Evolutionary conservation across 2,797 vertebrate species (phyloP).

Genomic region (Hapalemur alaotrensis): DNA sequence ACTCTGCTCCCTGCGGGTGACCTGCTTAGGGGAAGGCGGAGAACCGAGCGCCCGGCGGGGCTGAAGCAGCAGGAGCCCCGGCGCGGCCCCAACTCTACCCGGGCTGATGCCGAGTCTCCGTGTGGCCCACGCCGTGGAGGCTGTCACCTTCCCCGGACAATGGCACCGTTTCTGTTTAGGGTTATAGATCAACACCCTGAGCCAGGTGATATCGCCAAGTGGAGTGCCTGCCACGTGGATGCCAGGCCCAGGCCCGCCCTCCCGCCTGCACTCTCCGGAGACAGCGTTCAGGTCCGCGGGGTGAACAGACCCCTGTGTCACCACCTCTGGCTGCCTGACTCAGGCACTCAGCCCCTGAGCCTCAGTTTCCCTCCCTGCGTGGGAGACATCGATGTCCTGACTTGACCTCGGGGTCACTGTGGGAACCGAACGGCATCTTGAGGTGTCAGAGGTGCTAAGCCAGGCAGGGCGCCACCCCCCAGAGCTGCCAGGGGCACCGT

Average conservation of each 20-base stretch:
- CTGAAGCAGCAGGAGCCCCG: rapidly evolving
- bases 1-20: neutral
- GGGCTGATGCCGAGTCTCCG: neutral
- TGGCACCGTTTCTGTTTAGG: neutral
- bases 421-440: neutral
- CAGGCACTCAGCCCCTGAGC: neutral
- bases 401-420: rapidly evolving
- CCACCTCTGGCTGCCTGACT: neutral
- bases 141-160: too few relatives aligned
- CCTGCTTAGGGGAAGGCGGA: neutral
- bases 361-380: neutral
- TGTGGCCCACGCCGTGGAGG: rapidly evolving
- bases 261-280: rapidly evolving
- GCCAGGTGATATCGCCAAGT: neutral
- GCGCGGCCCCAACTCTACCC: rapidly evolving
- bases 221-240: too few relatives aligned
- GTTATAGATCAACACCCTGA: neutral
- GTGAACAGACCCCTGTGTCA: neutral
- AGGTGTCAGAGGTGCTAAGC: rapidly evolving
- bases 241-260: neutral
- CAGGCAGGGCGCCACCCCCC: rapidly evolving
- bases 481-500: neutral
- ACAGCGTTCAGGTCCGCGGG: neutral
- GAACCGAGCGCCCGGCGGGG: rapidly evolving
- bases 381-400: rapidly evolving